Evolutionary conservation across 2,113 vertebrate genomes (phyloP).

Genomic region (Bubo scandiacus): DNA sequence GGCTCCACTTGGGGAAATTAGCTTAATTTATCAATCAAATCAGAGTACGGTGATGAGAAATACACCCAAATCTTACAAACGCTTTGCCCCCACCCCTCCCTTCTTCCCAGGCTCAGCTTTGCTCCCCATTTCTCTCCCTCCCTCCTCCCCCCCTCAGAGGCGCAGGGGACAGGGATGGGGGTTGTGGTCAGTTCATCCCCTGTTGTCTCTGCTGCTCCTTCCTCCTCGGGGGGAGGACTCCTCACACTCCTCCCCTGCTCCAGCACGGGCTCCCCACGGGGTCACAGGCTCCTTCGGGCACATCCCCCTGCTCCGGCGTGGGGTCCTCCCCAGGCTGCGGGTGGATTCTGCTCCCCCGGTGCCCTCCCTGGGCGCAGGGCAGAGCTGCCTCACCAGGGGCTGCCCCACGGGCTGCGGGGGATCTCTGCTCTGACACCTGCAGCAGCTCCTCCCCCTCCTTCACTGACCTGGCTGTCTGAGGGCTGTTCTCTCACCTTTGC

Average conservation of each 20-base stretch:
- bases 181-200: not conserved
- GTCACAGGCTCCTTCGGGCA: not conserved
- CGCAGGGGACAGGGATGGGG: not conserved
- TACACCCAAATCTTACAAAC: not conserved
- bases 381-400: not conserved
- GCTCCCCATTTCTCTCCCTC: not conserved
- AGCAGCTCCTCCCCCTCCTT: too few species aligned
- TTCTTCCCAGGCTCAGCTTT: not conserved
- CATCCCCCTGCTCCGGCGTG: not conserved
- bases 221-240: not conserved
- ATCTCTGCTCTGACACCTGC: too few species aligned
- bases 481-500: not conserved
- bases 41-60: not conserved
- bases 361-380: not conserved
- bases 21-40: too few species aligned
- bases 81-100: not conserved
- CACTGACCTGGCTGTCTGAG: too few species aligned
- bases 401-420: too few species aligned
- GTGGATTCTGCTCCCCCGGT: not conserved
- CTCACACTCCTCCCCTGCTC: not conserved
- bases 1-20: not conserved
- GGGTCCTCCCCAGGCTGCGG: not conserved
- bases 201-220: not conserved
- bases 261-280: not conserved
- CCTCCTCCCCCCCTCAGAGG: not conserved